Evolutionary conservation across 2,888 invertebrate genomes (phyloP).

Genomic region (Anoncus sp.): DNA sequence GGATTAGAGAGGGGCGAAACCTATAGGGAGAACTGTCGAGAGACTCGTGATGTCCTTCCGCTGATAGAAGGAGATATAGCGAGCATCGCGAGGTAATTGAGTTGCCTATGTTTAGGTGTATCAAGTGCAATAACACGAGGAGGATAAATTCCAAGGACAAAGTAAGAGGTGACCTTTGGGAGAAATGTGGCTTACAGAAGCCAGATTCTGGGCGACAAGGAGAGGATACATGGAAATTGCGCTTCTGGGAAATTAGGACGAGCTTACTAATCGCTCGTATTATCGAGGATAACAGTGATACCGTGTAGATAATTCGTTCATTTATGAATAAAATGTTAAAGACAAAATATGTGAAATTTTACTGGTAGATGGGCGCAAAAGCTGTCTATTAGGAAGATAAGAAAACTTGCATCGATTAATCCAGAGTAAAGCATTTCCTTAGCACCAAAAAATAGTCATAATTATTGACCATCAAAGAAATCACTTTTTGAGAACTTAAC

Average conservation of each 20-base stretch:
- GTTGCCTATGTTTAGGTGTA: constrained; percentile 38
- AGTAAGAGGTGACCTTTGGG: constrained; percentile 18
- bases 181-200: constrained; percentile 6
- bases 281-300: constrained; percentile 24
- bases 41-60: constrained; percentile 45
- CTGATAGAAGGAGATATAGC: constrained; percentile 51
- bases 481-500: no score
- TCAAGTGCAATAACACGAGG: constrained; percentile 58
- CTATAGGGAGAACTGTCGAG: constrained; percentile 27
- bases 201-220: constrained; percentile 65
- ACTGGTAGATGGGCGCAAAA: no score
- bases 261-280: constrained; percentile 57
- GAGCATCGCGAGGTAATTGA: constrained; percentile 54
- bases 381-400: neutral
- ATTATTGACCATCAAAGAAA: no score
- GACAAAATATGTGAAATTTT: no score
- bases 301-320: neutral
- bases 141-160: constrained; percentile 19
- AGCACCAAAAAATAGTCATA: no score
- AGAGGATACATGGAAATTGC: constrained; percentile 56
- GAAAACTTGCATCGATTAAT: constrained; percentile 5
- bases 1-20: constrained; percentile 5
- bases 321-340: no score
- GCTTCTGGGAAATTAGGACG: constrained; percentile 52
- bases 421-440: neutral